phyloP scores from a whole-genome alignment of 2,113 vertebrate genomes.

The Cyprinodon tularosa region DNA sequence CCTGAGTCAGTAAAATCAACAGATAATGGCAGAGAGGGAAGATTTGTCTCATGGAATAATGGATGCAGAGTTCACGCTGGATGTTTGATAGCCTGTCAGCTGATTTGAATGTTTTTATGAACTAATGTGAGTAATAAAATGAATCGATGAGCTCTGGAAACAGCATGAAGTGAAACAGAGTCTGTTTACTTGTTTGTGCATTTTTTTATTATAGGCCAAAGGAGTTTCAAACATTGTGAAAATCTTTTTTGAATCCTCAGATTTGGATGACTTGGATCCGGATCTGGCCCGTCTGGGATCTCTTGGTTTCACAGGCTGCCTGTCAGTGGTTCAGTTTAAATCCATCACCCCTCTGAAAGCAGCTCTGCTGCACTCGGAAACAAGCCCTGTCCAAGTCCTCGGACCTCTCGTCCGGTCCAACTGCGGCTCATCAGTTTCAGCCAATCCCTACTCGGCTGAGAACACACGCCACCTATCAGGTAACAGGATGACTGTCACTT shows the following conservation, averaged over 20 bases:
- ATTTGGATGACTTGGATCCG: conserved; percentile 75
- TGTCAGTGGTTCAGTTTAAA: conserved; percentile 91
- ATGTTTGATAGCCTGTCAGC: neutral
- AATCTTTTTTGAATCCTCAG: conserved; percentile 33
- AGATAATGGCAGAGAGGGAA: conserved; percentile 12
- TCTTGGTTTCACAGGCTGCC: conserved; percentile 89
- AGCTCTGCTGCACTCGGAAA: conserved; percentile 81
- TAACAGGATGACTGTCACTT: conserved; percentile 47
- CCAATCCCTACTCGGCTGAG: conserved; percentile 83
- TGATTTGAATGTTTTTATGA: conserved; percentile 2
- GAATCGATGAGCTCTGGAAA: conserved; percentile 14
- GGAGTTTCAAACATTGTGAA: neutral
- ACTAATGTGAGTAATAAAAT: conserved; percentile 7
- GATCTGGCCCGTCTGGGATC: conserved; percentile 83
- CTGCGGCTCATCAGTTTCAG: conserved; percentile 82
- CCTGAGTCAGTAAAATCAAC: conserved; percentile 19
- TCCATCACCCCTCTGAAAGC: conserved; percentile 89
- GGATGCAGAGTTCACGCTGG: conserved; percentile 9
- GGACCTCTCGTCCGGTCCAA: conserved; percentile 85
- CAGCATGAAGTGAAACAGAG: conserved; percentile 8
- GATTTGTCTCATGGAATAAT: conserved; percentile 20
- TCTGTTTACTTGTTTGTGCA: conserved; percentile 14
- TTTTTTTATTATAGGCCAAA: neutral
- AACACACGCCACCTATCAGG: conserved; percentile 90
- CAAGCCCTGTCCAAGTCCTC: conserved; percentile 78